These are phyloP conservation scores for Crenuchus spilurus DNA, from an alignment of 2,797 vertebrate species.

Conservation along the genomic window DNA sequence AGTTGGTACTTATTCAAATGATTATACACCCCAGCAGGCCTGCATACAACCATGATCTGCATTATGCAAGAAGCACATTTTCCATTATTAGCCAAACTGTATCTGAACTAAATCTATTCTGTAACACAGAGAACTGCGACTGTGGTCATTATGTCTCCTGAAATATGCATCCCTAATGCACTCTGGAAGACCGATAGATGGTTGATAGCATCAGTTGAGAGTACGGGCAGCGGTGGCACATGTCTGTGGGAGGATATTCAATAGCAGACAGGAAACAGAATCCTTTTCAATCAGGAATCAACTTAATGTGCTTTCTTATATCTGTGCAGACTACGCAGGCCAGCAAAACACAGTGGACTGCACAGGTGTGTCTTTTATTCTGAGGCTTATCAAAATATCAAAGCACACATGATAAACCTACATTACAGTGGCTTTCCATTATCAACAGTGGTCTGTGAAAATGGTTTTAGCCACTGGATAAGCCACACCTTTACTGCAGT, in stretches of 20 bases:
- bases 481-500: slow-evolving; percentile 14
- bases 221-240: neutral
- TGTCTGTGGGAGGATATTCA: slow-evolving; percentile 19
- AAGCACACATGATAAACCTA: neutral
- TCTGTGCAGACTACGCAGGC: neutral
- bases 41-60: neutral
- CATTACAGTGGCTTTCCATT: neutral
- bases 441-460: neutral
- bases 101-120: neutral
- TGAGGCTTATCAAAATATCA: neutral
- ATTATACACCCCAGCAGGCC: neutral
- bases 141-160: neutral
- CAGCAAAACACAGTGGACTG: neutral
- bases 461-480: neutral
- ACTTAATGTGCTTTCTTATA: slow-evolving; percentile 19
- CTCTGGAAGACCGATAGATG: neutral
- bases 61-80: neutral
- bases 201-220: slow-evolving; percentile 2
- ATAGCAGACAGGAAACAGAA: slow-evolving; percentile 25
- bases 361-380: neutral
- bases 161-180: neutral
- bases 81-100: neutral
- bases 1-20: neutral
- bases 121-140: neutral
- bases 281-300: slow-evolving; percentile 39